A percentile compares a stretch with the other conserved stretches of the same genome.
These are phyloP conservation scores for Grammomys surdaster DNA, from an alignment of 2,113 vertebrate genomes.

Conservation along the genomic window DNA sequence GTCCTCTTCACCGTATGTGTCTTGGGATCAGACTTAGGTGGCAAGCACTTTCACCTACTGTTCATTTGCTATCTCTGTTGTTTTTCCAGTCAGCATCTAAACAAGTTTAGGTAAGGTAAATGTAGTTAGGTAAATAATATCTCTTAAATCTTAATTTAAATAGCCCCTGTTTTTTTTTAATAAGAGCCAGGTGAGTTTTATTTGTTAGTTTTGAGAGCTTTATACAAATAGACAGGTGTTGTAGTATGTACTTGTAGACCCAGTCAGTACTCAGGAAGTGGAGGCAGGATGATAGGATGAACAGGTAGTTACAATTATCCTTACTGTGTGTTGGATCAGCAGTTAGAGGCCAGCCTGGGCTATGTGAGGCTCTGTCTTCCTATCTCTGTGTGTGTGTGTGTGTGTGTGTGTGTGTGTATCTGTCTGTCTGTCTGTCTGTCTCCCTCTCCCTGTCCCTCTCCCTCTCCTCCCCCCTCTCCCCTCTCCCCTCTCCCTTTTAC, in stretches of 20 bases:
- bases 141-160: conserved; percentile 3
- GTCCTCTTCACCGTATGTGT: no score
- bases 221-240: background rate
- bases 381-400: background rate
- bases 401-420: no score
- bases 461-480: no score
- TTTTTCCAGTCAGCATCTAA: background rate
- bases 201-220: conserved; percentile 1
- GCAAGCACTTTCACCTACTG: background rate
- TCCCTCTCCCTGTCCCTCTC: background rate
- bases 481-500: no score
- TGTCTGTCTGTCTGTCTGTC: background rate
- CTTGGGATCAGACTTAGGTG: background rate
- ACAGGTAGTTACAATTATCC: background rate
- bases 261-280: background rate
- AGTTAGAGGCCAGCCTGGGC: background rate
- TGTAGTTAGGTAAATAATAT: background rate
- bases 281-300: background rate
- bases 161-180: background rate
- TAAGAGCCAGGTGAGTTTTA: background rate
- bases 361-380: background rate
- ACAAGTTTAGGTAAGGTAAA: background rate
- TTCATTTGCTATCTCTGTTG: background rate
- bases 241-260: background rate
- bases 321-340: background rate